These are phyloP conservation scores for Anas platyrhynchos DNA, from an alignment of 2,113 vertebrate genomes.

Conservation along the genomic window DNA sequence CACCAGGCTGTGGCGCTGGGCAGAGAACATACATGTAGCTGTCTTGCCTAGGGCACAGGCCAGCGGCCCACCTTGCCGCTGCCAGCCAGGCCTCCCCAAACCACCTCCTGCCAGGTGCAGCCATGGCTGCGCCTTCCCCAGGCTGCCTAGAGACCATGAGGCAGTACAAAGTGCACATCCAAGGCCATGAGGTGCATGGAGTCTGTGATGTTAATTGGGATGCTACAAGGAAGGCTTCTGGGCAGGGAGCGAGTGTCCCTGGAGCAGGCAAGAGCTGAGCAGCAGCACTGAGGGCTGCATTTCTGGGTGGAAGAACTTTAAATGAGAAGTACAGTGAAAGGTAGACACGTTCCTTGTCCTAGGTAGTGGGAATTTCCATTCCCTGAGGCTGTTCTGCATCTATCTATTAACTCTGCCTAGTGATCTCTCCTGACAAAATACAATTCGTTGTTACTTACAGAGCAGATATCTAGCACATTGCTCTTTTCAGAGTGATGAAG, in stretches of 20 bases:
- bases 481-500: neutral
- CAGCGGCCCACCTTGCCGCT: neutral
- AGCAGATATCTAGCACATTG: neutral
- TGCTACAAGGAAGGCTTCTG: neutral
- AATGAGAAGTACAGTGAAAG: neutral
- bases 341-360: neutral
- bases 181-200: neutral
- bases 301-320: neutral
- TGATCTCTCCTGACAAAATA: neutral
- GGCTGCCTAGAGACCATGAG: neutral
- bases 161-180: neutral
- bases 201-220: neutral
- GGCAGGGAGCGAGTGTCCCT: neutral
- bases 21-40: fast-evolving
- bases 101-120: neutral
- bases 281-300: neutral
- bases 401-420: neutral
- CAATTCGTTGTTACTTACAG: neutral
- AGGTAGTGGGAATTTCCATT: neutral
- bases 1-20: too few relatives aligned
- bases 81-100: neutral
- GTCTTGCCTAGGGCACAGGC: neutral
- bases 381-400: neutral
- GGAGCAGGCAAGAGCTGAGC: neutral
- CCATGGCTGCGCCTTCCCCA: neutral